Conservation (phyloP, 2,113 vertebrate species). For the Neogale vison region DNA sequence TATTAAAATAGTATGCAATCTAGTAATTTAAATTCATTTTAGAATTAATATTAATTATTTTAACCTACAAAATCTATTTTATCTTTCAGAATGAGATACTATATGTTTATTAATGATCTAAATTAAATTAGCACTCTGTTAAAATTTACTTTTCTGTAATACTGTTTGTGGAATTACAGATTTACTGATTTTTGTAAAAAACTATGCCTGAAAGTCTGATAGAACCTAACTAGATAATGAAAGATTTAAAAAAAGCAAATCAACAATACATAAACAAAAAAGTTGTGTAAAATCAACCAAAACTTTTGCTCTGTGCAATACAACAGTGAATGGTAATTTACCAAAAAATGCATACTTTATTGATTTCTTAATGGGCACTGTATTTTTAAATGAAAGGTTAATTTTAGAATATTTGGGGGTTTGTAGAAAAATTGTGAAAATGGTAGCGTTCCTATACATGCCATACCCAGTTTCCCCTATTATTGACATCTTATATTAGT, state of each 20-base stretch:
- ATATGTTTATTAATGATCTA: conserved; percentile 25
- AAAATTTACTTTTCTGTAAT: background rate
- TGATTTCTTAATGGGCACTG: background rate
- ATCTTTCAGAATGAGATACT: background rate
- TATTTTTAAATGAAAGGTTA: background rate
- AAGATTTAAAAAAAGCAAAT: background rate
- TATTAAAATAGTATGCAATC: background rate
- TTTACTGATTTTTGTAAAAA: background rate
- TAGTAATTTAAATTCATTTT: conserved; percentile 47
- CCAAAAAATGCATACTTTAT: background rate
- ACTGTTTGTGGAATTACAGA: background rate
- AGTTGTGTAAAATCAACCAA: background rate
- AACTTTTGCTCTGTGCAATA: background rate
- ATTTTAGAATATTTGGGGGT: background rate
- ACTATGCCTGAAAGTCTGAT: background rate
- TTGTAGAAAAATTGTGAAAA: background rate
- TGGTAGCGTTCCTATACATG: background rate
- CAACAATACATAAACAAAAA: background rate
- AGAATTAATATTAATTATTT: background rate
- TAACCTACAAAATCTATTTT: conserved; percentile 32
- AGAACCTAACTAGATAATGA: background rate
- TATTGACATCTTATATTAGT: background rate
- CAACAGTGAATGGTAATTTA: background rate
- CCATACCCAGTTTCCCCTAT: background rate
- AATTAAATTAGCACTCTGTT: background rate